Percentiles rank a stretch among this genome's conserved stretches.
These are phyloP conservation scores for Drosophila kohkoa DNA, from an alignment of 1,140 invertebrate genomes.

Conservation along the genomic window DNA sequence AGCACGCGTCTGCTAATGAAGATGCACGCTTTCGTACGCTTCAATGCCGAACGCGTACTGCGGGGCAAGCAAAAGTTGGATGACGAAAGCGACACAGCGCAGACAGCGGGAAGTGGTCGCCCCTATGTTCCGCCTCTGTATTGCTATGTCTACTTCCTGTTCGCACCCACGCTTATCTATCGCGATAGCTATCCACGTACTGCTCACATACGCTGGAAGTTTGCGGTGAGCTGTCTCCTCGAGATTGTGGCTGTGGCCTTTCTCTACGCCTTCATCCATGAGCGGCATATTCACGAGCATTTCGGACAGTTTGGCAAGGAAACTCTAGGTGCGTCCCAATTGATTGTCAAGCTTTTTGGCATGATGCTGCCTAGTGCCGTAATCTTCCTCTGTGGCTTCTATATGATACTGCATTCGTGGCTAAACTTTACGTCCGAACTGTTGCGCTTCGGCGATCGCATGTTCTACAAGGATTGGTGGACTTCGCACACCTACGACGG, in stretches of 20 bases:
- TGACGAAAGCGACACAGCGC: constrained; percentile 16
- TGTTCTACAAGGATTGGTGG: constrained; percentile 99
- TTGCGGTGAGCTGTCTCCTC: constrained; percentile 89
- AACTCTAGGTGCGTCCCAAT: constrained; percentile 86
- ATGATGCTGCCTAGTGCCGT: constrained; percentile 91
- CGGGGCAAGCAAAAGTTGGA: constrained; percentile 83
- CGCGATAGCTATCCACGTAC: constrained; percentile 94
- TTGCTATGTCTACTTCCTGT: constrained; percentile 94
- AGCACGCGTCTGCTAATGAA: constrained; percentile 94
- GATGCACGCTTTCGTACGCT: constrained; percentile 91
- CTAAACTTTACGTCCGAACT: constrained; percentile 95
- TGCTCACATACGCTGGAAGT: constrained; percentile 89
- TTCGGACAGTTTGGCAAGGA: constrained; percentile 88
- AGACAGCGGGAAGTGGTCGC: constrained; percentile 44
- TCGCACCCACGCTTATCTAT: constrained; percentile 95
- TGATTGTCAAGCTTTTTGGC: constrained; percentile 89
- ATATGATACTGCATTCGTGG: constrained; percentile 94
- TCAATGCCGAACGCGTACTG: constrained; percentile 87
- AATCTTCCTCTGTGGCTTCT: constrained; percentile 92
- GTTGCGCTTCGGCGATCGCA: constrained; percentile 93
- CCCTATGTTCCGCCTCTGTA: constrained; percentile 88
- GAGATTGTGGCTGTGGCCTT: constrained; percentile 92
- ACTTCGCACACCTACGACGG: constrained; percentile 91
- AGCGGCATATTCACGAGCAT: constrained; percentile 89
- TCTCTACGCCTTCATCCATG: constrained; percentile 92